Base-by-base conservation (phyloP, 2,113 vertebrate species). In the Steatornis caripensis region DNA sequence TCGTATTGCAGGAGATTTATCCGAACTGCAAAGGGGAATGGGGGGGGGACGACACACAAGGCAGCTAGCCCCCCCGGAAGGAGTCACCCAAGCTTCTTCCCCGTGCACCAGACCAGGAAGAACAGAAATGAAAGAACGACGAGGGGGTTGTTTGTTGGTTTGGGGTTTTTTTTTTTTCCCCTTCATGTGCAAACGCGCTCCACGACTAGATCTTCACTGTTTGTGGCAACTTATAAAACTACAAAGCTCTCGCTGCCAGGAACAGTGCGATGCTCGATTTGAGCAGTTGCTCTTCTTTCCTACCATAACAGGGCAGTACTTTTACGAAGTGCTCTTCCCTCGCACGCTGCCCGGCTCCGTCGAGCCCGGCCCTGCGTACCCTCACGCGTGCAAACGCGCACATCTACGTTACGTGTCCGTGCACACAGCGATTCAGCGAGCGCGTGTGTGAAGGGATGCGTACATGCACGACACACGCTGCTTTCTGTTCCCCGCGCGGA, bases 281-380 rank as follows among this genome's bases (percentile, higher is more conserved):
- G 76, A 74, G 89, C 70, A 70, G 55, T 34, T 30, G 54, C 64
- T 90, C 32, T 19, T 37, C 49, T 68, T 69, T 30, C 39, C 79
- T 66, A 5, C 94, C 91, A 81, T 86, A 64, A 64, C 65, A 94
- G 95, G 96, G 90, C 90, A 80, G 54, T n/a, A 82, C 78, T 96
- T 79, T 21, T 34, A 39, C 79, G 7, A 21, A 92, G 58, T 5
- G 64, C 54, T 86, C 34, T 65, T 29, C 34, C 62, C 26, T 23
- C 9, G 14, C 5, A 5, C 55, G 1, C 68, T 77, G 65, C 80
- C 54, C 61, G 3, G 71, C 53, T 34, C 69, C 24, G 48, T n/a
- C 46, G 41, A 54, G 26, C 75, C 78, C 5, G 78, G 61, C 90
- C 41, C 46, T 23, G 74, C 34, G 30, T 23, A n/a, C 80, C 45